Conservation (phyloP, 2,797 vertebrate genomes). For the Poeciliopsis turneri region DNA sequence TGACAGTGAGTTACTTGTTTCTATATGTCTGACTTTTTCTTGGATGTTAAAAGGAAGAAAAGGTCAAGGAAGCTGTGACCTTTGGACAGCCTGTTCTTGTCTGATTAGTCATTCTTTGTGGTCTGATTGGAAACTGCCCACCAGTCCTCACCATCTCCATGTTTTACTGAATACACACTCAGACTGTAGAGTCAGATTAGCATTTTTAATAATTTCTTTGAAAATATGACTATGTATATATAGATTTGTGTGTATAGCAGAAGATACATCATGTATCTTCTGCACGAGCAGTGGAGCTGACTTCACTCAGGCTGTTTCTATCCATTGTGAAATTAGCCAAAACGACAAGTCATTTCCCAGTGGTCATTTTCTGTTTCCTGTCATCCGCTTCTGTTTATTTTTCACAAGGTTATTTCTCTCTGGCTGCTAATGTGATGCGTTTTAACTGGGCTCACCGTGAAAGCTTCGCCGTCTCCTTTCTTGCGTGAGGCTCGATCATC, state of each 20-base stretch:
- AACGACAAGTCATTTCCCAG: conserved; percentile 22
- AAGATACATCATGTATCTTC: neutral
- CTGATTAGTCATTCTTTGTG: neutral
- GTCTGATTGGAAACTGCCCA: too few relatives aligned
- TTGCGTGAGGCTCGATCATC: conserved; percentile 31
- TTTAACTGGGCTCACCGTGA: conserved; percentile 33
- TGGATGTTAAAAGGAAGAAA: neutral
- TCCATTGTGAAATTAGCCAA: neutral
- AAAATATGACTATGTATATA: neutral
- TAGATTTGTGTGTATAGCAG: neutral
- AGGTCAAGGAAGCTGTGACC: neutral
- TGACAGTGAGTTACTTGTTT: neutral
- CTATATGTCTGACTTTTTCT: neutral
- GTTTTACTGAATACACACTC: neutral
- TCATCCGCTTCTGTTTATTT: conserved; percentile 5
- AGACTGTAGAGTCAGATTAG: neutral
- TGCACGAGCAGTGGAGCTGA: neutral
- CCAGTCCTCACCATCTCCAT: neutral
- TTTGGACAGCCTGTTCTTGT: neutral
- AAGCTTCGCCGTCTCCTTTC: conserved; percentile 20
- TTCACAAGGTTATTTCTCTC: conserved; percentile 18
- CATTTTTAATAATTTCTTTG: neutral
- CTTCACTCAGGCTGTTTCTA: neutral
- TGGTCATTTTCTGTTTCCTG: conserved; percentile 32
- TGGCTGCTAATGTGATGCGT: conserved; percentile 26